These are phyloP conservation scores for Eustalomyia histrio DNA, from an alignment of 2,888 invertebrate genomes.

Conservation along the genomic window DNA sequence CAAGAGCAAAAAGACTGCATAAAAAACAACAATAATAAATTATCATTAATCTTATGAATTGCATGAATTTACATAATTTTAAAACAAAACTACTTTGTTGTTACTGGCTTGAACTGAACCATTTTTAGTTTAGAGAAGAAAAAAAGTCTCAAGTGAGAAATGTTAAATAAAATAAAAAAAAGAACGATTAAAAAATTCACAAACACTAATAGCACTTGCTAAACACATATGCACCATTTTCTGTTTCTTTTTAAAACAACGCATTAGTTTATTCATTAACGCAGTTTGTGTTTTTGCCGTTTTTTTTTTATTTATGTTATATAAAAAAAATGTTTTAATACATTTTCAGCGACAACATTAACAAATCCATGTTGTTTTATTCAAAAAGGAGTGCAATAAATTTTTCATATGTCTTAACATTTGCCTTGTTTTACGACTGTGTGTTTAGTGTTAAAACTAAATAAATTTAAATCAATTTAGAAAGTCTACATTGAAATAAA, in stretches of 20 bases:
- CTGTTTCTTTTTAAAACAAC: conserved; percentile 14
- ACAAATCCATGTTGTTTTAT: conserved; percentile 51
- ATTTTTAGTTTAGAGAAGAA: background rate
- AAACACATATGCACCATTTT: conserved; percentile 18
- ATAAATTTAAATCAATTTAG: conserved; percentile 61
- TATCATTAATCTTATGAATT: conserved; percentile 64
- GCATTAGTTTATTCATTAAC: conserved; percentile 59
- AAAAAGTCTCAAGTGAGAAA: background rate
- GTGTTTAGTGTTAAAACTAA: conserved; percentile 50
- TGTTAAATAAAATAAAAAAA: conserved; percentile 30
- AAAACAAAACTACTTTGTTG: conserved; percentile 53
- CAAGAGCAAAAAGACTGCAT: conserved; percentile 49
- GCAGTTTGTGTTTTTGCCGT: conserved; percentile 42
- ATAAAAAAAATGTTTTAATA: conserved; percentile 39
- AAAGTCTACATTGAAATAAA: conserved; percentile 40
- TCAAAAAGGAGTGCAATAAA: conserved; percentile 60
- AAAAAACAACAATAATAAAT: conserved; percentile 57
- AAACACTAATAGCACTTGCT: conserved; percentile 42
- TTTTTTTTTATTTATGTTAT: background rate
- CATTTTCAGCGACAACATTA: conserved; percentile 56
- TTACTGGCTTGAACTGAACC: conserved; percentile 27
- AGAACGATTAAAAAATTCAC: conserved; percentile 28
- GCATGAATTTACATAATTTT: conserved; percentile 65
- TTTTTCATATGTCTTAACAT: conserved; percentile 56
- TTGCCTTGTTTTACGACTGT: conserved; percentile 8